Base-by-base conservation (phyloP, 2,888 invertebrate genomes). In the Thysanoteuthis rhombus region DNA sequence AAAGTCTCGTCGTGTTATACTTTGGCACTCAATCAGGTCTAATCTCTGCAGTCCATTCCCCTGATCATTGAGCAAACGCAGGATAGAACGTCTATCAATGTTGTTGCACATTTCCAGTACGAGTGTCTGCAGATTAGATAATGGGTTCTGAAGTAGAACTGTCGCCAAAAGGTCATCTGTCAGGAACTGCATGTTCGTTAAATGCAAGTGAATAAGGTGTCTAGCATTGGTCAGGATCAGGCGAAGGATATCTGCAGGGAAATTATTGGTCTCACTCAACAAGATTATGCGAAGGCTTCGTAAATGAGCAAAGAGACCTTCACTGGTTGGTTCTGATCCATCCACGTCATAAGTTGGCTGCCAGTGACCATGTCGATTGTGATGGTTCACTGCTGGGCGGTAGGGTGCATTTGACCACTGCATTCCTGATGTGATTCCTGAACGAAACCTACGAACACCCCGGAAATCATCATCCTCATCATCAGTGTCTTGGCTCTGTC, bases 161-260 rank as follows among this genome's bases (percentile, higher is more conserved):
- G 52, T 32, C 5, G 92, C n/a, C 3, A 94, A 42, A n/a, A 94
- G 58, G 22, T 94, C 93, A 52, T 94, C 93, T 0, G 94, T 94
- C 32, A 94, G 36, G 39, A 92, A 93, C 75, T 94, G 93, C 28
- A 94, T 92, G 90, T 94, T 94, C 91, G 94, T 93, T 42, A 94
- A 39, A 25, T 94, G 94, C 36, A 94, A 19, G 28, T 94, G 92
- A 4, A 93, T 36, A n/a, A 94, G 92, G 42, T 92, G 91, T 16
- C 38, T 32, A 19, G 94, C 93, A 92, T 94, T 94, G 40, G 93
- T 52, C 25, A 94, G 91, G 32, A 94, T 45, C n/a, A 52, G 89
- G 36, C 92, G 40, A 38, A 94, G 89, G 38, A 93, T 93, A 12
- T 52, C 39, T n/a, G 92, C 89, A 45, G 92, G 42, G 36, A 94